phyloP scores from a whole-genome alignment of 2,797 vertebrate species.

The Sebastes nivosus region DNA sequence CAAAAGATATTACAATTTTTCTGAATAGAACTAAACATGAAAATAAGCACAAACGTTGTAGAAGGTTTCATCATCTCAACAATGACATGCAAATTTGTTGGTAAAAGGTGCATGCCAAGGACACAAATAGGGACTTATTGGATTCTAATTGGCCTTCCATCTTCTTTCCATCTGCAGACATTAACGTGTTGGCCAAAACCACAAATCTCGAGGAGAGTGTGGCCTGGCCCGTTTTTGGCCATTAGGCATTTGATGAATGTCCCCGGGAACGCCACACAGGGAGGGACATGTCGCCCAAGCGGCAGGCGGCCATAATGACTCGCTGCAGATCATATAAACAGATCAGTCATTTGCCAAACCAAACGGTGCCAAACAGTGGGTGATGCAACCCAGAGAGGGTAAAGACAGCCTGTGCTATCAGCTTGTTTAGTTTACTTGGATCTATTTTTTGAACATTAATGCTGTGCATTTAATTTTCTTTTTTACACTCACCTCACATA shows the following conservation, averaged over 20 bases:
- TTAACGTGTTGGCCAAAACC: slow-evolving; percentile 46
- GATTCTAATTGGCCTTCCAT: slow-evolving; percentile 55
- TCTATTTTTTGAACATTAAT: slow-evolving; percentile 3
- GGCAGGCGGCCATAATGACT: slow-evolving; percentile 58
- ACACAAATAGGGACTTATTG: slow-evolving; percentile 60
- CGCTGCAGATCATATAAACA: slow-evolving; percentile 64
- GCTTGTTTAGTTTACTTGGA: slow-evolving; percentile 5
- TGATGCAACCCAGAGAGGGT: slow-evolving; percentile 25
- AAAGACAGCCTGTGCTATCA: slow-evolving; percentile 12
- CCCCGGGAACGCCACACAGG: slow-evolving; percentile 45
- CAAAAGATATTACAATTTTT: not conserved
- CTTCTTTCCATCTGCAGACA: slow-evolving; percentile 63
- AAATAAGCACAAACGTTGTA: not conserved
- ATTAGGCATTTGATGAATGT: slow-evolving; percentile 74
- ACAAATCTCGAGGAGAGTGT: slow-evolving; percentile 39
- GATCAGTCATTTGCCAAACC: slow-evolving; percentile 61
- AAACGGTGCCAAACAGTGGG: slow-evolving; percentile 47
- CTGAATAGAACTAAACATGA: not conserved
- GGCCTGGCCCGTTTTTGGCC: slow-evolving; percentile 62
- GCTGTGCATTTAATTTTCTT: not conserved
- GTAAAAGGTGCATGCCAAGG: slow-evolving; percentile 20
- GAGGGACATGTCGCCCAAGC: slow-evolving; percentile 45
- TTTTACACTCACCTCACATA: not conserved
- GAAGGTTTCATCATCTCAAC: not conserved
- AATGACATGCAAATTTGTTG: slow-evolving; percentile 1